Evolutionary conservation across 1,140 invertebrate species (phyloP).

Genomic region (Drosophila pachea): DNA sequence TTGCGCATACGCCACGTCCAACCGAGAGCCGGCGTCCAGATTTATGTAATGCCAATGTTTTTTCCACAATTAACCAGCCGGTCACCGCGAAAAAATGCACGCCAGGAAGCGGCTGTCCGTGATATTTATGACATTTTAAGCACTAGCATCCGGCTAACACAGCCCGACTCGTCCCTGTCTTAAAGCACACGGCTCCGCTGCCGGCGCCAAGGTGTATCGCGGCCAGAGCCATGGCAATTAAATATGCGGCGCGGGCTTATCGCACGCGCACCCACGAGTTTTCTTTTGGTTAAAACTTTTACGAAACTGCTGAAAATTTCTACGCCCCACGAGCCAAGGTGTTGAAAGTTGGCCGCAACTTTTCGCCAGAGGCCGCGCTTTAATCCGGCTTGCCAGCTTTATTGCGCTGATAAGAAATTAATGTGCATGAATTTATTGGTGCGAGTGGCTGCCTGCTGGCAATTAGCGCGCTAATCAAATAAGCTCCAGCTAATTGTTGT

Average conservation of each 20-base stretch:
- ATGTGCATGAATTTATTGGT: slow-evolving; percentile 65
- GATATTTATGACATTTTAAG: slow-evolving; percentile 72
- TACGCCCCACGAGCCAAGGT: slow-evolving; percentile 43
- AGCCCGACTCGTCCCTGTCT: slow-evolving; percentile 26
- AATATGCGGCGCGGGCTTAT: slow-evolving; percentile 70
- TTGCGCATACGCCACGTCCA: slow-evolving; percentile 65
- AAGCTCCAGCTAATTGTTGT: slow-evolving; percentile 56
- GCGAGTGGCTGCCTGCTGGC: slow-evolving; percentile 41
- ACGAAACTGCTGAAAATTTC: slow-evolving; percentile 44
- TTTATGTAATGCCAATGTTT: slow-evolving; percentile 58
- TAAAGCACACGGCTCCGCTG: neutral
- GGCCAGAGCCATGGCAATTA: slow-evolving; percentile 49
- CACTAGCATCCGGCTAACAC: slow-evolving; percentile 33
- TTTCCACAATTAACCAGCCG: slow-evolving; percentile 53
- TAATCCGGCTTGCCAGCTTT: slow-evolving; percentile 60
- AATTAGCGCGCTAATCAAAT: slow-evolving; percentile 71
- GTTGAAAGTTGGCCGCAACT: slow-evolving; percentile 66
- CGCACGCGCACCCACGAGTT: slow-evolving; percentile 57
- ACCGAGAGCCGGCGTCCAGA: slow-evolving; percentile 30
- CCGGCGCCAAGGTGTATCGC: neutral
- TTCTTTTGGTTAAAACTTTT: slow-evolving; percentile 59
- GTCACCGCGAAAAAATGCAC: slow-evolving; percentile 8
- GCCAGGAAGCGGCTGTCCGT: slow-evolving; percentile 49
- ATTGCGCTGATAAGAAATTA: slow-evolving; percentile 65
- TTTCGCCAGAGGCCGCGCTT: slow-evolving; percentile 52